phyloP scores from a whole-genome alignment of 2,797 vertebrate species.

The Darevskia mixta region DNA sequence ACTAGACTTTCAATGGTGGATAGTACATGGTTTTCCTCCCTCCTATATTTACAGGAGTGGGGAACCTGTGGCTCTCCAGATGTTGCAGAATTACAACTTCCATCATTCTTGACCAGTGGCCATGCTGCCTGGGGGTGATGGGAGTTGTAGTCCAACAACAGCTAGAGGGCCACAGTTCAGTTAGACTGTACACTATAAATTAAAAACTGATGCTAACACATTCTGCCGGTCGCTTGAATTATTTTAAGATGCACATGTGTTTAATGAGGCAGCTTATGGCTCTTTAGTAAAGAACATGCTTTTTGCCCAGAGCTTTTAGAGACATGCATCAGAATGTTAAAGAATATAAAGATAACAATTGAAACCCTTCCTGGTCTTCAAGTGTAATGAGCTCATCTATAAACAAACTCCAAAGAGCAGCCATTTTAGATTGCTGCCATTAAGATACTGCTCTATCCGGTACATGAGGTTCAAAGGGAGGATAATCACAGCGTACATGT shows the following conservation, averaged over 20 bases:
- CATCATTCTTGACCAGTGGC: not conserved
- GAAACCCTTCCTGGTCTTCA: not conserved
- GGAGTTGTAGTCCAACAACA: not conserved
- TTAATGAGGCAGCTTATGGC: not conserved
- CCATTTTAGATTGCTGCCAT: not conserved
- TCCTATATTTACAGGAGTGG: not conserved
- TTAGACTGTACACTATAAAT: not conserved
- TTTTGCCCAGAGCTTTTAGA: not conserved
- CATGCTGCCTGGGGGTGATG: not conserved
- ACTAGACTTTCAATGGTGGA: not conserved
- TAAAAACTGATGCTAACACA: not conserved
- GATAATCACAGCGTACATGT: not conserved
- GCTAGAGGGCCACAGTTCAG: not conserved
- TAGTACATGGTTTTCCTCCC: constrained; percentile 11
- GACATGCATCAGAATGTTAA: not conserved
- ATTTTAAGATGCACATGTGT: not conserved
- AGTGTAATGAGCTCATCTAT: not conserved
- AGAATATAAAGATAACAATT: not conserved
- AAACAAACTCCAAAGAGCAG: not conserved
- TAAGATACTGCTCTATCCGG: not conserved
- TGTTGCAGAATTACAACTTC: not conserved
- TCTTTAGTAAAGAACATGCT: not conserved
- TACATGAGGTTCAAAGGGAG: not conserved
- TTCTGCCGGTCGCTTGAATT: not conserved
- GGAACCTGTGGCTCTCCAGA: not conserved